These are phyloP conservation scores for Dermolepida albohirtum DNA, from an alignment of 2,888 invertebrate species.

Conservation along the genomic window DNA sequence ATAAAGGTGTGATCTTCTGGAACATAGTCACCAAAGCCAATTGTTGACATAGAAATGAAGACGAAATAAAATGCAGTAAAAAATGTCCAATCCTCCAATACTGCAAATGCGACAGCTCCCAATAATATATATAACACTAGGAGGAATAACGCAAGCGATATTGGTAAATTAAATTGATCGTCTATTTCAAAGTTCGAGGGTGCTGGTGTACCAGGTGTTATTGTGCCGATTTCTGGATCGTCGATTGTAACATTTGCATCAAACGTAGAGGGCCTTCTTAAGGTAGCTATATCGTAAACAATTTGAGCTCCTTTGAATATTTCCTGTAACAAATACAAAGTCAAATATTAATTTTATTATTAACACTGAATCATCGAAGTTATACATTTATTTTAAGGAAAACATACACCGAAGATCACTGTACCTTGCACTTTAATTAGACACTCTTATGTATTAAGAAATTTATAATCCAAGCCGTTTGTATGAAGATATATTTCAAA, in stretches of 20 bases:
- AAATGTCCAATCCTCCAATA: conserved; percentile 89
- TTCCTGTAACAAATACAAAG: conserved; percentile 69
- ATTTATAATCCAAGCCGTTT: no score
- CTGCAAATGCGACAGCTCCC: conserved; percentile 83
- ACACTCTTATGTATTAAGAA: no score
- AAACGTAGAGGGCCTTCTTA: conserved; percentile 78
- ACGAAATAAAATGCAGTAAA: conserved; percentile 97
- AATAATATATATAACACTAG: conserved; percentile 87
- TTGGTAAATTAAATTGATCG: conserved; percentile 95
- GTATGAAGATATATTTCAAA: no score
- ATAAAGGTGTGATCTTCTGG: conserved; percentile 84
- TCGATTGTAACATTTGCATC: conserved; percentile 53
- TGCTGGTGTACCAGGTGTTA: conserved; percentile 80
- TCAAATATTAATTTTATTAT: background rate
- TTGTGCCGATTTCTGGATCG: conserved; percentile 53
- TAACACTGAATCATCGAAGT: no score
- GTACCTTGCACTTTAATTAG: no score
- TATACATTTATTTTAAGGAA: no score
- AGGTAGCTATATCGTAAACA: conserved; percentile 82
- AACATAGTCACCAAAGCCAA: conserved; percentile 95
- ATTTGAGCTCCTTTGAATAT: conserved; percentile 86
- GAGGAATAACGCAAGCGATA: conserved; percentile 87
- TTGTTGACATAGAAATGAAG: conserved; percentile 96
- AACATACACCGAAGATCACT: no score
- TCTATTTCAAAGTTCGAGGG: conserved; percentile 84